phyloP scores from a whole-genome alignment of 1,140 invertebrate species.

The Sitobion miscanthi region DNA sequence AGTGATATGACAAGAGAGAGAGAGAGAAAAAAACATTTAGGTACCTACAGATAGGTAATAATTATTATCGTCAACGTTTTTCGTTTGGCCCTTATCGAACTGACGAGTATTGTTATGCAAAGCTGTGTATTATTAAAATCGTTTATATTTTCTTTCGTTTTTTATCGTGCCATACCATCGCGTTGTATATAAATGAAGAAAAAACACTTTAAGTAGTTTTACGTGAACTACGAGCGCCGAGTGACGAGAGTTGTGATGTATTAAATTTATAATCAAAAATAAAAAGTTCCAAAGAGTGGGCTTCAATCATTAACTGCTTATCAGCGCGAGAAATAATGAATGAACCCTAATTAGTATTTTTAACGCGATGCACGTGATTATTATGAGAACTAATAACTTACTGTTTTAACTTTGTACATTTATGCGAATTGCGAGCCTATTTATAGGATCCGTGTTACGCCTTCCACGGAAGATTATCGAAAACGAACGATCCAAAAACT shows the following conservation, averaged over 20 bases:
- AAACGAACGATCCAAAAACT: background rate
- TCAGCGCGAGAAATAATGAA: background rate
- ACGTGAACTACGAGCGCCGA: background rate
- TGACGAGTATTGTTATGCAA: background rate
- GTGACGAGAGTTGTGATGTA: background rate
- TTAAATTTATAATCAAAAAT: background rate
- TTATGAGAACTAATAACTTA: background rate
- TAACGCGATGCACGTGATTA: background rate
- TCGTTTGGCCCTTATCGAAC: background rate
- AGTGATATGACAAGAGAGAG: no score
- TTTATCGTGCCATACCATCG: background rate
- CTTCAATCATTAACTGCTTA: background rate
- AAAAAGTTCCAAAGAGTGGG: background rate
- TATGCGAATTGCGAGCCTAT: background rate
- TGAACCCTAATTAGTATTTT: conserved; percentile 10
- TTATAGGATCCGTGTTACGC: background rate
- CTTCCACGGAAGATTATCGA: background rate
- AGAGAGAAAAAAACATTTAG: background rate
- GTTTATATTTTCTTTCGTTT: background rate
- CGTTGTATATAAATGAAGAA: background rate
- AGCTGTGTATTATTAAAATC: background rate
- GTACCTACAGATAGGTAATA: background rate
- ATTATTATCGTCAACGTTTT: background rate
- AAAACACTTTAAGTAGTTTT: background rate
- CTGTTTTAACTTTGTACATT: background rate